phyloP scores from a whole-genome alignment of 2,797 vertebrate genomes.

The Numenius phaeopus region DNA sequence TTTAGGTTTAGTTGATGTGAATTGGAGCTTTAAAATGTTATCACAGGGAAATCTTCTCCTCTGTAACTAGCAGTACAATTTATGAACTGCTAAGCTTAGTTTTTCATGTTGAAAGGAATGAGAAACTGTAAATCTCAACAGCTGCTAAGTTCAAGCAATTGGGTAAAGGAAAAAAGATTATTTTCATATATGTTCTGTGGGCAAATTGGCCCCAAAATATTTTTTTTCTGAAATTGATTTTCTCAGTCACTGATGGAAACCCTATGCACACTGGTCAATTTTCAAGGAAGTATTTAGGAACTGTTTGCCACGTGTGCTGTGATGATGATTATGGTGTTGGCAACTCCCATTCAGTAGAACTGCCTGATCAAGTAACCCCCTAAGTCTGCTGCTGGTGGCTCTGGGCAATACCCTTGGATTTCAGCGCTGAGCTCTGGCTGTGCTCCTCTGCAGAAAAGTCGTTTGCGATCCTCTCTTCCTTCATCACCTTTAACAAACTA shows the following conservation, averaged over 20 bases:
- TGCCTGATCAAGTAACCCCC: not conserved
- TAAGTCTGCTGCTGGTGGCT: not conserved
- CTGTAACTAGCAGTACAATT: not conserved
- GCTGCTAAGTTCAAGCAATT: not conserved
- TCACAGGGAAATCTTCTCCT: not conserved
- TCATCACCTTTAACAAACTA: conserved; percentile 26
- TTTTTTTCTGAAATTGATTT: not conserved
- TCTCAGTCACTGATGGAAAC: not conserved
- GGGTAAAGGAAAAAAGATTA: not conserved
- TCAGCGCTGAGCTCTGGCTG: not conserved
- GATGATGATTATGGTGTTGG: not conserved
- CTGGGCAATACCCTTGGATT: not conserved
- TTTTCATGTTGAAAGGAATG: not conserved
- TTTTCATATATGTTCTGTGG: not conserved
- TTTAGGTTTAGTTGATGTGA: not conserved
- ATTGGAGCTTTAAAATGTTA: not conserved
- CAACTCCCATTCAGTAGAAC: not conserved
- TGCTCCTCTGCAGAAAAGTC: not conserved
- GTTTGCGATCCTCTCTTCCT: conserved; percentile 31
- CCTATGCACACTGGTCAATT: not conserved
- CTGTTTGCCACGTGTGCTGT: not conserved
- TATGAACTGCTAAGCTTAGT: not conserved
- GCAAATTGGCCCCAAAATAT: not conserved
- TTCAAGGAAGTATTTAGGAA: not conserved
- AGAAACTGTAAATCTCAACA: not conserved